Conservation (phyloP, 2,797 vertebrate genomes). For the Agapornis canus region DNA sequence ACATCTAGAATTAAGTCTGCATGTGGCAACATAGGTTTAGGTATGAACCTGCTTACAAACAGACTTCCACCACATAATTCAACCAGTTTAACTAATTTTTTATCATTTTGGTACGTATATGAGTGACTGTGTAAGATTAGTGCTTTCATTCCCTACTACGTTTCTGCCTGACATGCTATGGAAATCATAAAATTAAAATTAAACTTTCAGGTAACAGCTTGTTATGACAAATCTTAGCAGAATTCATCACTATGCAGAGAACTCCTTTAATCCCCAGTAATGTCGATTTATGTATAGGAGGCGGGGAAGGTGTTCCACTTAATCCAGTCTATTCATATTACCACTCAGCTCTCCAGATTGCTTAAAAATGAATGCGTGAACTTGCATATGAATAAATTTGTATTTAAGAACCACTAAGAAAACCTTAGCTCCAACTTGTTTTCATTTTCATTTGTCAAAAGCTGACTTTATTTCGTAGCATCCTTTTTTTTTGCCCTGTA, state of each 20-base stretch:
- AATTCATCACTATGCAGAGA: background rate
- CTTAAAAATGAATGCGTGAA: background rate
- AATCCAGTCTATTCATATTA: background rate
- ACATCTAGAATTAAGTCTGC: background rate
- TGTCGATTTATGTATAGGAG: background rate
- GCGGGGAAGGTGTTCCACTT: background rate
- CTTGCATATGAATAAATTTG: background rate
- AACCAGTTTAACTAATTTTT: background rate
- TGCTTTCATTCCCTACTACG: background rate
- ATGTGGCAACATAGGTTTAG: background rate
- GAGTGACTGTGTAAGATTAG: background rate
- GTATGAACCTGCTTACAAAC: background rate
- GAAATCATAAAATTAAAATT: background rate
- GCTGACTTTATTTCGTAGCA: background rate
- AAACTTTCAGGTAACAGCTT: background rate
- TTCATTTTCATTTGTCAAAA: background rate
- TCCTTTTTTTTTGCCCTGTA: background rate
- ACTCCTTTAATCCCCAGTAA: background rate
- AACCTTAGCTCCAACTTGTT: background rate
- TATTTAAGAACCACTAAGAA: background rate
- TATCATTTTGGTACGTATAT: background rate
- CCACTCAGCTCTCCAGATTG: background rate
- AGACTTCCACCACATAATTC: background rate
- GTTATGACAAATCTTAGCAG: background rate
- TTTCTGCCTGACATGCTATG: background rate